A percentile compares a stretch with the other conserved stretches of the same genome.
Conservation (phyloP, 2,797 vertebrate species). For the Argya squamiceps region DNA sequence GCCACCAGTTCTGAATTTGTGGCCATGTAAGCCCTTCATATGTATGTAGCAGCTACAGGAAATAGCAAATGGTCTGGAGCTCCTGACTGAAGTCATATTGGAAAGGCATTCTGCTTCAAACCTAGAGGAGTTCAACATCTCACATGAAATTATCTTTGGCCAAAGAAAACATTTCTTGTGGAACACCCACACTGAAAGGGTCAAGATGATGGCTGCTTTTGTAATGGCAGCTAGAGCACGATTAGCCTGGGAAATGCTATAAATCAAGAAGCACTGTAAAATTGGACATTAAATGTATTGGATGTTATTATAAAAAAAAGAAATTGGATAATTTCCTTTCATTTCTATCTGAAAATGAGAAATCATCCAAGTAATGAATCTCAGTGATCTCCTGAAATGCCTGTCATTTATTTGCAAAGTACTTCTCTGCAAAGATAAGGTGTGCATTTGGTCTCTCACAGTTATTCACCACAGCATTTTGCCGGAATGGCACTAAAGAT, state of each 20-base stretch:
- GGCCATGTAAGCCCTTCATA: background rate
- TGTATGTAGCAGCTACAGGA: background rate
- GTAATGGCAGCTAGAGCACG: background rate
- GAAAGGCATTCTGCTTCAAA: background rate
- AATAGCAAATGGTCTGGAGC: background rate
- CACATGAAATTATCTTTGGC: background rate
- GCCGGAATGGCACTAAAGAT: slow-evolving; percentile 19
- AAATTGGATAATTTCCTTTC: slow-evolving; percentile 75
- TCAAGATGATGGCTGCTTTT: slow-evolving; percentile 35
- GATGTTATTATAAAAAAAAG: slow-evolving; percentile 60
- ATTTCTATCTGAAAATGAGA: slow-evolving; percentile 75
- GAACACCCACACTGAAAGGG: background rate
- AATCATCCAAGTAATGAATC: slow-evolving; percentile 70
- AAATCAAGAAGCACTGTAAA: slow-evolving; percentile 68
- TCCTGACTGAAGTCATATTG: background rate
- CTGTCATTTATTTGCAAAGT: slow-evolving; percentile 50
- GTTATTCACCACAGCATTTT: background rate
- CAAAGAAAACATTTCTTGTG: background rate
- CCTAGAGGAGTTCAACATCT: background rate
- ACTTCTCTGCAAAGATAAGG: slow-evolving; percentile 50
- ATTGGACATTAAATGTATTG: slow-evolving; percentile 65
- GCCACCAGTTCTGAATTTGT: background rate
- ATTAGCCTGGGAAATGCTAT: slow-evolving; percentile 55
- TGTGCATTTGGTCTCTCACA: background rate
- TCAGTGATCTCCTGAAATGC: slow-evolving; percentile 60